A percentile compares a stretch with the other conserved stretches of the same genome.
Conservation (phyloP, 2,113 vertebrate genomes). For the Pagrus major region DNA sequence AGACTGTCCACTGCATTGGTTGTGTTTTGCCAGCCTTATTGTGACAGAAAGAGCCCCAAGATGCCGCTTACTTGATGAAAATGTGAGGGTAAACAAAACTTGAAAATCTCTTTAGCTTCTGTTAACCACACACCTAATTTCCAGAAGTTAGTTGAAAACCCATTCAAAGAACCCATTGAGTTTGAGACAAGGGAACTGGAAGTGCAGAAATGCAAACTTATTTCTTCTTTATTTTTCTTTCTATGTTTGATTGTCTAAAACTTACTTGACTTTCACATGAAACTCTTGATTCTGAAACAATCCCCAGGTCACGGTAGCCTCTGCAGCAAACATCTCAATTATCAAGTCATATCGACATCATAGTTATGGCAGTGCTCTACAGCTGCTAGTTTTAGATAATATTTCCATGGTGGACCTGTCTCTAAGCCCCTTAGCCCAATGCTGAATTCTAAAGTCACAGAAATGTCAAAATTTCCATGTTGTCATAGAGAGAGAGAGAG, state of each 20-base stretch:
- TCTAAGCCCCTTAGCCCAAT: constrained; percentile 45
- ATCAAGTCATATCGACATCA: background rate
- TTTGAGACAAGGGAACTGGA: too few species aligned
- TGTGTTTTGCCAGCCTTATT: background rate
- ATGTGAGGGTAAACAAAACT: too few species aligned
- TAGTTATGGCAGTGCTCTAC: background rate
- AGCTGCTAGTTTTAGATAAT: constrained; percentile 2
- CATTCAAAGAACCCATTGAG: too few species aligned
- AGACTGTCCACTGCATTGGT: background rate
- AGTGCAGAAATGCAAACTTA: too few species aligned
- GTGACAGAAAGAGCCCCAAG: too few species aligned
- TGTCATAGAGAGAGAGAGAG: constrained; percentile 57
- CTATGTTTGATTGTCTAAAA: background rate
- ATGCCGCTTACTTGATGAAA: too few species aligned
- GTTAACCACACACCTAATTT: too few species aligned
- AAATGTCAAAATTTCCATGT: constrained; percentile 86
- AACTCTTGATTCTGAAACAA: background rate
- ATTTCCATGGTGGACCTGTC: constrained; percentile 1
- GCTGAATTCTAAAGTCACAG: constrained; percentile 65
- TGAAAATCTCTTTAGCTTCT: too few species aligned
- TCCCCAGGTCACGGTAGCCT: background rate
- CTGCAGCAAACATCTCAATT: background rate
- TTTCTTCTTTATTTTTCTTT: background rate
- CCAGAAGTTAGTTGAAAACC: too few species aligned
- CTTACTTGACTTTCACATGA: background rate